Percentiles rank a stretch among this genome's conserved stretches.
Evolutionary conservation across 2,888 invertebrate species (phyloP).

Genomic region (Himalopsyche kuldschensis): DNA sequence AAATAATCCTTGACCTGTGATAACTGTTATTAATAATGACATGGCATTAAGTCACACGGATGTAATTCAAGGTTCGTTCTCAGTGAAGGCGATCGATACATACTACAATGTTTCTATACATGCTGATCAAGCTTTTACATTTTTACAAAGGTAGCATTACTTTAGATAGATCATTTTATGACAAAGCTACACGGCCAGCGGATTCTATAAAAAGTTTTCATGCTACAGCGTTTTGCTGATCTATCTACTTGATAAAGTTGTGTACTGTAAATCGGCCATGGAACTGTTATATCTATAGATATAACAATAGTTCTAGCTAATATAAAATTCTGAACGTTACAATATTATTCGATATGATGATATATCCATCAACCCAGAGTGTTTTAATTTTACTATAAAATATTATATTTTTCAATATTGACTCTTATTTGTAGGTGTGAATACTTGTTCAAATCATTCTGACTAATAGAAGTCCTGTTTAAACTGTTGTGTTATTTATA

Average conservation of each 20-base stretch:
- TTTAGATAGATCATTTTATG: background rate
- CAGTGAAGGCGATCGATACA: background rate
- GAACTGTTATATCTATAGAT: background rate
- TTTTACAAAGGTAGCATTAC: background rate
- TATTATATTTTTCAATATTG: too few species aligned
- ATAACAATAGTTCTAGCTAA: too few species aligned
- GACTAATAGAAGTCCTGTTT: too few species aligned
- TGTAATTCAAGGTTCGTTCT: background rate
- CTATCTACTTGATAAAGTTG: background rate
- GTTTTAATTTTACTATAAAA: too few species aligned
- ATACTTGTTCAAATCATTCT: too few species aligned
- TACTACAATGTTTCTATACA: background rate
- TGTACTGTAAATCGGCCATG: background rate
- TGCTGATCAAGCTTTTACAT: background rate
- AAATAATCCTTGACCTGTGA: background rate
- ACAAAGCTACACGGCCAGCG: background rate
- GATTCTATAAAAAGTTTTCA: background rate
- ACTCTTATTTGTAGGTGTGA: too few species aligned
- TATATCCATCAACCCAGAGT: too few species aligned
- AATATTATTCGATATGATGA: too few species aligned
- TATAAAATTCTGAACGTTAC: too few species aligned
- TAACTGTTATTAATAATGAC: background rate
- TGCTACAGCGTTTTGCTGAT: background rate
- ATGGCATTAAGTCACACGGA: background rate
- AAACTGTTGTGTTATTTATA: too few species aligned